phyloP scores from a whole-genome alignment of 2,888 invertebrate species.

The Heliconius sara region DNA sequence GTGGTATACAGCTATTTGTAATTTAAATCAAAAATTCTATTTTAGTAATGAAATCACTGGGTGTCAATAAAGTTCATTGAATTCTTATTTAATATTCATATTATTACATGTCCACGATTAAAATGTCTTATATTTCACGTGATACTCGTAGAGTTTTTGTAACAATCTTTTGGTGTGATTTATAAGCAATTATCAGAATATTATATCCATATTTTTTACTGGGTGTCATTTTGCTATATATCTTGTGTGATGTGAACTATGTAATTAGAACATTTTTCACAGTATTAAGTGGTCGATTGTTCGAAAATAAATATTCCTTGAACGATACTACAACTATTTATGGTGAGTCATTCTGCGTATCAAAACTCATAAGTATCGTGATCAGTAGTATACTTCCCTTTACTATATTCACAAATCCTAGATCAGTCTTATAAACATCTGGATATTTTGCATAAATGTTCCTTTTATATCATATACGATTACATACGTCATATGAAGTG shows the following conservation, averaged over 20 bases:
- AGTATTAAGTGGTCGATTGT: constrained; percentile 86
- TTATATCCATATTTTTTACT: constrained; percentile 53
- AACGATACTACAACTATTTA: constrained; percentile 87
- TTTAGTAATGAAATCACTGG: neutral
- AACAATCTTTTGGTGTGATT: neutral
- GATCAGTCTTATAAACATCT: neutral
- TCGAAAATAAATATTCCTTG: constrained; percentile 86
- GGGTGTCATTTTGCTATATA: constrained; percentile 80
- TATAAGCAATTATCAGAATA: constrained; percentile 46
- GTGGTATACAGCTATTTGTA: neutral
- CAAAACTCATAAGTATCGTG: too few relatives aligned
- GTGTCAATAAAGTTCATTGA: constrained; percentile 19
- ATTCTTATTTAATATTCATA: constrained; percentile 7
- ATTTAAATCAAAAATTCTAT: neutral
- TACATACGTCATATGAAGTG: neutral
- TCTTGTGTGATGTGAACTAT: constrained; percentile 89
- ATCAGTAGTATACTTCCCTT: neutral
- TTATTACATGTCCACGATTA: neutral
- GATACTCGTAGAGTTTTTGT: neutral
- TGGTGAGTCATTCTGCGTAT: constrained; percentile 78
- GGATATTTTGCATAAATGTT: neutral
- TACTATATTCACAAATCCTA: neutral
- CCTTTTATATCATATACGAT: neutral
- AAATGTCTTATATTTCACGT: neutral
- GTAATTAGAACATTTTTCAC: constrained; percentile 88